Evolutionary conservation across 2,888 invertebrate genomes (phyloP).

Genomic region (Rosalia funebris): DNA sequence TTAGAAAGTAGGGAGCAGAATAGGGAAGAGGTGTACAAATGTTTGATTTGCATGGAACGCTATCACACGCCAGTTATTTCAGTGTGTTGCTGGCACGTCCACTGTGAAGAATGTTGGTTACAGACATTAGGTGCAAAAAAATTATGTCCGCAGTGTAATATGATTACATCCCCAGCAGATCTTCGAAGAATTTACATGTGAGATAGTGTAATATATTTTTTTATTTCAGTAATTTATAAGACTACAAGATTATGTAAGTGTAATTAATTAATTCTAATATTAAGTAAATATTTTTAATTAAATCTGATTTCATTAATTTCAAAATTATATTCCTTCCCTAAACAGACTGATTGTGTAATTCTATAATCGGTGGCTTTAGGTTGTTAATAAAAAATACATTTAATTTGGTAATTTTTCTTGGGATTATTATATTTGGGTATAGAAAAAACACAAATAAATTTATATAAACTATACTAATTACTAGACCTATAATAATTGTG

Average conservation of each 20-base stretch:
- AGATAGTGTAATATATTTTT: constrained; percentile 44
- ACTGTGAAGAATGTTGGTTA: constrained; percentile 88
- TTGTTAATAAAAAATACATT: no score
- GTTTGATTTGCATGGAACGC: constrained; percentile 88
- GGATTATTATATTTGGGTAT: no score
- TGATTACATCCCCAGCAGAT: constrained; percentile 89
- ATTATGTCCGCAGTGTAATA: constrained; percentile 94
- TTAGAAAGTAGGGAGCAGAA: constrained; percentile 72
- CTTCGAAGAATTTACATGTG: constrained; percentile 88
- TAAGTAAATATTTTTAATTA: constrained; percentile 33
- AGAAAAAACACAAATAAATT: constrained; percentile 4
- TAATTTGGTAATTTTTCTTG: no score
- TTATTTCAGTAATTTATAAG: constrained; percentile 25
- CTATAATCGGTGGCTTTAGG: no score
- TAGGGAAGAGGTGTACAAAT: constrained; percentile 76
- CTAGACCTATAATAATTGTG: constrained; percentile 5
- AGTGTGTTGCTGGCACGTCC: constrained; percentile 96
- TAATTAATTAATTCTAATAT: constrained; percentile 6
- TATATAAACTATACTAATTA: constrained; percentile 1
- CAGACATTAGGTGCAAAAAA: constrained; percentile 84
- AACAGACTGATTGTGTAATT: no score
- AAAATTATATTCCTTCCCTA: no score
- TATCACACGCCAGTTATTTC: constrained; percentile 90
- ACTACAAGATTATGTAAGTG: constrained; percentile 5
- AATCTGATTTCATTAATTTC: no score